Conservation (phyloP, 2,888 invertebrate species). For the Pammene aurita region DNA sequence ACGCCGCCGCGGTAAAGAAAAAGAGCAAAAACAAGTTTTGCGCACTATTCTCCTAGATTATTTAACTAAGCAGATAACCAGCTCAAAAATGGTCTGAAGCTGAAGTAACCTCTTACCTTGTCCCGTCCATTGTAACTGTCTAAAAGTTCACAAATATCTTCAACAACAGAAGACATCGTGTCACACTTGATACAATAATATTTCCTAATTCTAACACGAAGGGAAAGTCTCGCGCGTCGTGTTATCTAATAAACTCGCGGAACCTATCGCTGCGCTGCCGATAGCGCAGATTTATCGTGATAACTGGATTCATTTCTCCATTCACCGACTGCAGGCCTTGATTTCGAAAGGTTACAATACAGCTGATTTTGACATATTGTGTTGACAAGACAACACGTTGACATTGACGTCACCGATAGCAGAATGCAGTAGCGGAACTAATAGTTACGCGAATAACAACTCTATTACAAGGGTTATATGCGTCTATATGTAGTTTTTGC, state of each 20-base stretch:
- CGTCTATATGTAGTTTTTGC: background rate
- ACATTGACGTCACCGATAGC: slow-evolving; percentile 2
- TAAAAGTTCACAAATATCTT: slow-evolving; percentile 87
- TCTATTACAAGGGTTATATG: background rate
- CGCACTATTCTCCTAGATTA: background rate
- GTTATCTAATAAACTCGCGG: slow-evolving; percentile 27
- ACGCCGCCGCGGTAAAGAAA: background rate
- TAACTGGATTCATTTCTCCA: slow-evolving; percentile 71
- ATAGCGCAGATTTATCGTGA: slow-evolving; percentile 55
- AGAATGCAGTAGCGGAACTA: background rate
- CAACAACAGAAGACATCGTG: slow-evolving; percentile 69
- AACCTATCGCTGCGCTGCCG: slow-evolving; percentile 49
- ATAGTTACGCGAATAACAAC: background rate
- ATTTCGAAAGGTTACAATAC: slow-evolving; percentile 65
- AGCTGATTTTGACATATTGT: slow-evolving; percentile 51
- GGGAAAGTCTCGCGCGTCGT: slow-evolving; percentile 37
- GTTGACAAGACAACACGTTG: slow-evolving; percentile 60
- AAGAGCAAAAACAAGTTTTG: background rate
- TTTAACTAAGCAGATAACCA: background rate
- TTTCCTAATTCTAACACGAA: slow-evolving; percentile 11
- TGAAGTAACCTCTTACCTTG: slow-evolving; percentile 82
- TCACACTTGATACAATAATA: slow-evolving; percentile 42
- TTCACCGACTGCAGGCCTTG: slow-evolving; percentile 55
- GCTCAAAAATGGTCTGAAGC: background rate
- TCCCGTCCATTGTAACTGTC: slow-evolving; percentile 93